Conservation (phyloP, 2,113 vertebrate genomes). For the Corvus hawaiiensis region DNA sequence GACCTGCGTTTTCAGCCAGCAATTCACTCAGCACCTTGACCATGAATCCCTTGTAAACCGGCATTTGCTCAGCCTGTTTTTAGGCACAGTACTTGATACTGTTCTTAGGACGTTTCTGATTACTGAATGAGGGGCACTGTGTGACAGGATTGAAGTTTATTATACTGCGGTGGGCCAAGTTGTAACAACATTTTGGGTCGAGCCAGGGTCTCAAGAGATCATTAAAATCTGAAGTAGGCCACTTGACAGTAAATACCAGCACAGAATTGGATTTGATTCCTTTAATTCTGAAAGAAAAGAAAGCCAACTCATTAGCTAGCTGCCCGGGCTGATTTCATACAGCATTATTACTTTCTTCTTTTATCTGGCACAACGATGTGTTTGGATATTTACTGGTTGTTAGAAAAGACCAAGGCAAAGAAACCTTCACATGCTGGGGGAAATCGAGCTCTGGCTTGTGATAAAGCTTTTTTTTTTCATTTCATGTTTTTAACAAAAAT, state of each 20-base stretch:
- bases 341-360: neutral
- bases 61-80: slow-evolving; percentile 10
- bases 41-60: neutral
- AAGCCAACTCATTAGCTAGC: slow-evolving; percentile 17
- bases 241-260: slow-evolving; percentile 27
- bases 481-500: neutral
- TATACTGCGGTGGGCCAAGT: neutral
- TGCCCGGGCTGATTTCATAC: neutral
- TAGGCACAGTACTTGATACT: neutral
- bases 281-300: neutral
- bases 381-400: slow-evolving; percentile 23
- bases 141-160: slow-evolving; percentile 16
- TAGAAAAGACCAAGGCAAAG: neutral
- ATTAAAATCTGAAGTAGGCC: slow-evolving; percentile 42
- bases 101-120: slow-evolving; percentile 36
- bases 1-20: neutral
- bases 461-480: neutral
- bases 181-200: slow-evolving; percentile 34
- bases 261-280: neutral
- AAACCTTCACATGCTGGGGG: neutral
- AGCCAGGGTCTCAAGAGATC: slow-evolving; percentile 31
- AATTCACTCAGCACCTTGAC: slow-evolving; percentile 45
- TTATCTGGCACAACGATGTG: neutral
- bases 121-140: neutral
- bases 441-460: neutral